A percentile compares a stretch with the other conserved stretches of the same genome.
Evolutionary conservation across 2,888 invertebrate species (phyloP).

Genomic region (Xanthia togata): DNA sequence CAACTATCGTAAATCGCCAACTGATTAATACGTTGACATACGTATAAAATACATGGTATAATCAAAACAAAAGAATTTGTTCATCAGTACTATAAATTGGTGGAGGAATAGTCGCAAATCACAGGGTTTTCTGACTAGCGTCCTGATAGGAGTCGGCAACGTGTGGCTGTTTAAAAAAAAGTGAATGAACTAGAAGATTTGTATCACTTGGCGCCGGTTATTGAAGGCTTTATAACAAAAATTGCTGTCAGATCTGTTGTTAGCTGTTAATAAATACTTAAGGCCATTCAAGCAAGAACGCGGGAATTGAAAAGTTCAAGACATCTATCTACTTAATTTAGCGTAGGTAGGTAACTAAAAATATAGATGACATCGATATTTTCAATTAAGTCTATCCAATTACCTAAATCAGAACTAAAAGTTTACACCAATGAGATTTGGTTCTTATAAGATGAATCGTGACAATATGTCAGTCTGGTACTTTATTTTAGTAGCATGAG

Average conservation of each 20-base stretch:
- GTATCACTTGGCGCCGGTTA: background rate
- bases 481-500: background rate
- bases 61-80: constrained; percentile 69
- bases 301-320: background rate
- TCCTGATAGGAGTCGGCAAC: constrained; percentile 71
- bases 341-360: background rate
- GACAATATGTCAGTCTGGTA: background rate
- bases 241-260: background rate
- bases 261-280: background rate
- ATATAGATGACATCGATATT: background rate
- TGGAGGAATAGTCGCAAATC: constrained; percentile 78
- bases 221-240: too few species aligned
- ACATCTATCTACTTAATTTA: background rate
- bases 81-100: constrained; percentile 73
- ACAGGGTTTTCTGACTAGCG: constrained; percentile 72
- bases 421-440: constrained; percentile 3
- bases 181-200: background rate
- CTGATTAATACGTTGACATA: constrained; percentile 49
- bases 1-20: constrained; percentile 33
- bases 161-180: constrained; percentile 35
- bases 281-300: too few species aligned
- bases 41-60: constrained; percentile 48
- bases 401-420: background rate
- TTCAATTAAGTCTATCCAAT: background rate
- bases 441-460: background rate